These are phyloP conservation scores for Penaeus japonicus DNA, from an alignment of 1,140 invertebrate genomes.

Conservation along the genomic window DNA sequence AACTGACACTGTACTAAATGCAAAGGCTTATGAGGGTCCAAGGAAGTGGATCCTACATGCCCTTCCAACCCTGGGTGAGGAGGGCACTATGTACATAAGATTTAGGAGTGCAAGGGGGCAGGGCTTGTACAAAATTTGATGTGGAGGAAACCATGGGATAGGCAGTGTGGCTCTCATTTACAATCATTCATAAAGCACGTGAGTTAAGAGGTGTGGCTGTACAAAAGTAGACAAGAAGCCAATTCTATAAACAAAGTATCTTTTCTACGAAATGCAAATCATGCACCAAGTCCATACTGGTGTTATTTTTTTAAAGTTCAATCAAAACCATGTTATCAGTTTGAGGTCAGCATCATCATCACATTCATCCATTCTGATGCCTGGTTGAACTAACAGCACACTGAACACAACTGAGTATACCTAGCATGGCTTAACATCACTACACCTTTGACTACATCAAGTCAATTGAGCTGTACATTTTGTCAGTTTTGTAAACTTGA, in stretches of 20 bases:
- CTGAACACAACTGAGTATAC: slow-evolving; percentile 37
- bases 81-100: slow-evolving; percentile 28
- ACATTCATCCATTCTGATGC: slow-evolving; percentile 3
- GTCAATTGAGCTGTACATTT: slow-evolving; percentile 32
- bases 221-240: slow-evolving; percentile 45
- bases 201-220: slow-evolving; percentile 51
- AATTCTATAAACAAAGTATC: slow-evolving; percentile 43
- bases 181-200: slow-evolving; percentile 51
- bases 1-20: slow-evolving; percentile 53
- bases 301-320: neutral
- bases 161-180: slow-evolving; percentile 55
- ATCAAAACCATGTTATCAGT: neutral
- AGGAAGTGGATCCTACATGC: slow-evolving; percentile 24
- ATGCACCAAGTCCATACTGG: slow-evolving; percentile 1
- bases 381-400: neutral
- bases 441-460: slow-evolving; percentile 21
- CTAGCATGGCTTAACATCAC: slow-evolving; percentile 12
- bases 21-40: slow-evolving; percentile 48
- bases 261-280: slow-evolving; percentile 26
- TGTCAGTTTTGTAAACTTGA: slow-evolving; percentile 2
- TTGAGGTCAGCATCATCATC: neutral
- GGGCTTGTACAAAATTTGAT: slow-evolving; percentile 53
- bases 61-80: slow-evolving; percentile 31
- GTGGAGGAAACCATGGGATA: slow-evolving; percentile 47
- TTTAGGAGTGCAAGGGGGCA: slow-evolving; percentile 24